Percentiles rank a stretch among this genome's conserved stretches.
Conservation (phyloP, 2,797 vertebrate genomes). For the Buphagus erythrorhynchus region DNA sequence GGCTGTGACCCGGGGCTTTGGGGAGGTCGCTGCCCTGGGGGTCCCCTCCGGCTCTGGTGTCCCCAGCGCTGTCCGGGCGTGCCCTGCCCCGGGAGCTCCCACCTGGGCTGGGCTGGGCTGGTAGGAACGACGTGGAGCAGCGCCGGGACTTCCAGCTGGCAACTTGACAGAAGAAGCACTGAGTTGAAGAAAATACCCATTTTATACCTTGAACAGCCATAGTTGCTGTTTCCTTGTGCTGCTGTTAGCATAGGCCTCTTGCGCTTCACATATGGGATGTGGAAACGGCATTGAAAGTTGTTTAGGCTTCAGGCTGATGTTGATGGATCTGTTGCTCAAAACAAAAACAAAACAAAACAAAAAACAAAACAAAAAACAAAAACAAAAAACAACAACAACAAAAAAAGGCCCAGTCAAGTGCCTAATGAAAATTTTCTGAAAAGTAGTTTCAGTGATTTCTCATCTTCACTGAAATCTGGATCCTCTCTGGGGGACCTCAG, state of each 20-base stretch:
- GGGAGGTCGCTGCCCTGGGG: too few relatives aligned
- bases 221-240: neutral
- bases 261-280: rapidly evolving
- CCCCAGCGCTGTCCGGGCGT: rapidly evolving
- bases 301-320: neutral
- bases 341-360: too few relatives aligned
- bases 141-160: rapidly evolving
- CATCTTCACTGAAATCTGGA: neutral
- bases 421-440: neutral
- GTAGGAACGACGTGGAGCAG: rapidly evolving
- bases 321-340: neutral
- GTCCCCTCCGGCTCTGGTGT: neutral
- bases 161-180: rapidly evolving
- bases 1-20: neutral
- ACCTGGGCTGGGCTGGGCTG: rapidly evolving
- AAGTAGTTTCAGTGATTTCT: neutral
- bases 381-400: too few relatives aligned
- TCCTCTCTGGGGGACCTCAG: neutral
- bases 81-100: too few relatives aligned
- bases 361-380: too few relatives aligned
- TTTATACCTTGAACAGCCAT: neutral
- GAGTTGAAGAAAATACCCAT: neutral
- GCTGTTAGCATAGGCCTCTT: neutral
- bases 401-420: neutral
- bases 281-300: neutral